Conservation (phyloP, 2,797 vertebrate species). For the Salarias fasciatus region DNA sequence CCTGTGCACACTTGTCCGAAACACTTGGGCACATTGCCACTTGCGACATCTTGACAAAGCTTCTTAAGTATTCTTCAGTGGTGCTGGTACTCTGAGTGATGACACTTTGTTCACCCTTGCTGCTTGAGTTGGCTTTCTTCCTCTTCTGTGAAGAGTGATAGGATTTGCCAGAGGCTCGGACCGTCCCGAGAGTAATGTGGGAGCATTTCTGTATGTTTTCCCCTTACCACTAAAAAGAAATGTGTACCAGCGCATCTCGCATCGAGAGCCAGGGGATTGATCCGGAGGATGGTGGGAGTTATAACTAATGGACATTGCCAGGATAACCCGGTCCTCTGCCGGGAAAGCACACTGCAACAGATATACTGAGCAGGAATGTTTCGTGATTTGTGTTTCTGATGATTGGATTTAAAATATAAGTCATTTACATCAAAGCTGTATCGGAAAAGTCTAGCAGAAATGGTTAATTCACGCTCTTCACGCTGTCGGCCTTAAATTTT, state of each 20-base stretch:
- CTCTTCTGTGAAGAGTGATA: conserved; percentile 20
- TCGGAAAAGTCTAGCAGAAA: background rate
- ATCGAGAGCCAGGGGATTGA: conserved; percentile 20
- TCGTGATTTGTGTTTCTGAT: background rate
- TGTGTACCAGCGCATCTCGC: conserved; percentile 28
- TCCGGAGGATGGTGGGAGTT: conserved; percentile 21
- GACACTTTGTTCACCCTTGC: conserved; percentile 15
- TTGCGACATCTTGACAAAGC: conserved; percentile 7
- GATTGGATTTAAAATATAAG: conserved; percentile 12
- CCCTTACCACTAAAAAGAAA: conserved; percentile 19
- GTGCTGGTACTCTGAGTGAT: conserved; percentile 1
- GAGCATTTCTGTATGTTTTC: conserved; percentile 38
- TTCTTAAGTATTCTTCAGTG: conserved; percentile 9
- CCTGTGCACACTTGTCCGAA: conserved; percentile 4
- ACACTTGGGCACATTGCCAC: conserved; percentile 6
- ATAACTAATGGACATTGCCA: conserved; percentile 11
- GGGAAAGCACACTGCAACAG: conserved; percentile 17
- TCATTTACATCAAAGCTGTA: conserved; percentile 3
- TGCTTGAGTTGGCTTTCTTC: conserved; percentile 11
- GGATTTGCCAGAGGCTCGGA: conserved; percentile 21
- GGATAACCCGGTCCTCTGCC: conserved; percentile 11
- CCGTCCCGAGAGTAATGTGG: conserved; percentile 32
- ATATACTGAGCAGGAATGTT: conserved; percentile 3
- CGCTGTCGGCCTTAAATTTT: conserved; percentile 4
- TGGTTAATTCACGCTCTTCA: conserved; percentile 26